Evolutionary conservation across 92 coral and sea anemone species (phyloP).

Genomic region (Palythoa grandis): DNA sequence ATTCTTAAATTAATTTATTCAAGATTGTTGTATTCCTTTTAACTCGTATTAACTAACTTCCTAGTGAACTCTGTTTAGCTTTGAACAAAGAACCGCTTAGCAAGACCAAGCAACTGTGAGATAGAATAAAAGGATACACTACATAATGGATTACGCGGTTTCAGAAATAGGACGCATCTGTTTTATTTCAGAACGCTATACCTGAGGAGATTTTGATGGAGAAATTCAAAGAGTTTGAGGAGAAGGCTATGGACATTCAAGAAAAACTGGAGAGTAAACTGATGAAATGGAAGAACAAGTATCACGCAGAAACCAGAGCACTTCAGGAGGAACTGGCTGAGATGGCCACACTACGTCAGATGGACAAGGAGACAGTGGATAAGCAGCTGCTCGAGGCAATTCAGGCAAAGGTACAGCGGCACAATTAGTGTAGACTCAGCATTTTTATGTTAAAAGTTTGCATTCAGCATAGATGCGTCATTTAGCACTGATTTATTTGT

Average conservation of each 20-base stretch:
- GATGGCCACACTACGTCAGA: not conserved
- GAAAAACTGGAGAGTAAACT: constrained; percentile 73
- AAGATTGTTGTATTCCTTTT: too few species aligned
- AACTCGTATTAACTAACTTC: too few species aligned
- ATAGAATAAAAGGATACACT: too few species aligned
- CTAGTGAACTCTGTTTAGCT: not conserved
- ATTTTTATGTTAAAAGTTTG: too few species aligned
- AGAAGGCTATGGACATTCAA: constrained; percentile 71
- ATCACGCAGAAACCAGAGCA: constrained; percentile 5
- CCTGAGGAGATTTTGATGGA: constrained; percentile 75
- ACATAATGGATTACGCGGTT: too few species aligned
- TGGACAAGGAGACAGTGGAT: constrained; percentile 8
- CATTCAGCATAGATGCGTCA: too few species aligned
- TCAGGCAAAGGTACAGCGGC: not conserved
- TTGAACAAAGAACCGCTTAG: too few species aligned
- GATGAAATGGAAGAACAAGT: constrained; percentile 80
- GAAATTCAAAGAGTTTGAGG: constrained; percentile 67
- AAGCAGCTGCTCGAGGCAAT: constrained; percentile 24
- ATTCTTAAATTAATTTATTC: too few species aligned
- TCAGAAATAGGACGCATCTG: not conserved
- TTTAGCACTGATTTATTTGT: too few species aligned
- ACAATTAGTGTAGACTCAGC: not conserved
- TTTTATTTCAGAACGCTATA: constrained; percentile 56
- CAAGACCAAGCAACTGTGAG: too few species aligned
- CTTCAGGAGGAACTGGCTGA: constrained; percentile 12